Evolutionary conservation across 1,140 invertebrate species (phyloP).

Genomic region (Melipona quadrifasciata): DNA sequence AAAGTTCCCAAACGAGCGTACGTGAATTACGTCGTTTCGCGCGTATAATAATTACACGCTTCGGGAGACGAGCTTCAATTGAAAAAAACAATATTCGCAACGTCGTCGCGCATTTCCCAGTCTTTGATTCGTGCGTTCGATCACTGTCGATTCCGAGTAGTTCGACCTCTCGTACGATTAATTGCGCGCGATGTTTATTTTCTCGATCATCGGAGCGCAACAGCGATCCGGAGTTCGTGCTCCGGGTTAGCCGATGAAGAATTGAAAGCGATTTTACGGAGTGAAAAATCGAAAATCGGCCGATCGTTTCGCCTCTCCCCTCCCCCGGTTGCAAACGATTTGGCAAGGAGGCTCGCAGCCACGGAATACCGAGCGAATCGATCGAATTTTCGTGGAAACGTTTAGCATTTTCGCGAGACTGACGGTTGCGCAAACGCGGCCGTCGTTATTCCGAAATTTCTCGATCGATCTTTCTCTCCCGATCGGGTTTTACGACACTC

Average conservation of each 20-base stretch:
- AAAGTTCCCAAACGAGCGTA: too few species aligned
- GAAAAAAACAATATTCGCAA: too few species aligned
- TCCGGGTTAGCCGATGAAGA: background rate
- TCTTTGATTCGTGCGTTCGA: too few species aligned
- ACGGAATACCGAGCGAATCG: slow-evolving; percentile 18
- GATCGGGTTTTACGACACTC: background rate
- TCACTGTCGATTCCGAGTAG: too few species aligned
- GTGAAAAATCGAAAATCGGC: slow-evolving; percentile 15
- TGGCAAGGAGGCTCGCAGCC: slow-evolving; percentile 18
- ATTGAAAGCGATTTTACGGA: background rate
- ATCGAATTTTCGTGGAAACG: slow-evolving; percentile 49
- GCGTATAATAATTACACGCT: too few species aligned
- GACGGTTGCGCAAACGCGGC: slow-evolving; percentile 11
- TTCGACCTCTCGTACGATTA: background rate
- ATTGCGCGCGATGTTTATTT: background rate
- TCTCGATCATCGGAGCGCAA: rapidly evolving
- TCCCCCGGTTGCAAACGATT: background rate
- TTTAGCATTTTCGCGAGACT: slow-evolving; percentile 46
- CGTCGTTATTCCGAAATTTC: slow-evolving; percentile 27
- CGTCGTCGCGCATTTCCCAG: too few species aligned
- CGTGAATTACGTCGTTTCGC: too few species aligned
- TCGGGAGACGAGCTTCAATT: too few species aligned
- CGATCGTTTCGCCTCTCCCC: slow-evolving; percentile 1
- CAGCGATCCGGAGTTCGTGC: background rate
- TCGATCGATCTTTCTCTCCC: background rate